A percentile compares a stretch with the other conserved stretches of the same genome.
phyloP scores from a whole-genome alignment of 2,888 invertebrate genomes.

The Tipula vernalis region DNA sequence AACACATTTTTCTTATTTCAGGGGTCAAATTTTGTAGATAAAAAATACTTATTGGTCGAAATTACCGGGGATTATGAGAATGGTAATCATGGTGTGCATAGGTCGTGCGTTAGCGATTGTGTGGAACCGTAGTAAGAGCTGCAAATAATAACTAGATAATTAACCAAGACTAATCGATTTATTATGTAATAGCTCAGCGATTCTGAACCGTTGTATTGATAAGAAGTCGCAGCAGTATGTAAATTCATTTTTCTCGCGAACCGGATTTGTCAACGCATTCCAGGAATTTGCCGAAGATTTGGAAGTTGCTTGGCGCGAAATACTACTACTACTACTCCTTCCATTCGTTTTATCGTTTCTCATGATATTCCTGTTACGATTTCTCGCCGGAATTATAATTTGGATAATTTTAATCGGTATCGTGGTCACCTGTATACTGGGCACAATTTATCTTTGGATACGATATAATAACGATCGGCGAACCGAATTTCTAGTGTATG shows the following conservation, averaged over 20 bases:
- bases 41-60: slow-evolving; percentile 27
- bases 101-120: slow-evolving; percentile 30
- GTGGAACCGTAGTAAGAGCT: slow-evolving; percentile 26
- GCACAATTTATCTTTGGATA: slow-evolving; percentile 46
- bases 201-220: slow-evolving; percentile 42
- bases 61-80: slow-evolving; percentile 20
- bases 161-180: neutral
- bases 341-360: slow-evolving; percentile 34
- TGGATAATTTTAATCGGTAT: slow-evolving; percentile 46
- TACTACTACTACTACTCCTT: slow-evolving; percentile 21
- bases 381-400: slow-evolving; percentile 45
- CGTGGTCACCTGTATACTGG: slow-evolving; percentile 38
- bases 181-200: slow-evolving; percentile 31
- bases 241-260: slow-evolving; percentile 34
- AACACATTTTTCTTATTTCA: slow-evolving; percentile 15
- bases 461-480: neutral
- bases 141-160: neutral
- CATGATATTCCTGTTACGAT: slow-evolving; percentile 43
- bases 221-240: slow-evolving; percentile 27
- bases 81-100: slow-evolving; percentile 19
- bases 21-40: slow-evolving; percentile 17
- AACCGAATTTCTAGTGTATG: slow-evolving; percentile 39
- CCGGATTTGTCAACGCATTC: slow-evolving; percentile 40
- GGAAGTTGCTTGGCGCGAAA: slow-evolving; percentile 43
- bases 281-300: slow-evolving; percentile 49